A percentile compares a stretch with the other conserved stretches of the same genome.
These are phyloP conservation scores for Drosophila cyrtoloma DNA, from an alignment of 2,888 invertebrate species.

Conservation along the genomic window DNA sequence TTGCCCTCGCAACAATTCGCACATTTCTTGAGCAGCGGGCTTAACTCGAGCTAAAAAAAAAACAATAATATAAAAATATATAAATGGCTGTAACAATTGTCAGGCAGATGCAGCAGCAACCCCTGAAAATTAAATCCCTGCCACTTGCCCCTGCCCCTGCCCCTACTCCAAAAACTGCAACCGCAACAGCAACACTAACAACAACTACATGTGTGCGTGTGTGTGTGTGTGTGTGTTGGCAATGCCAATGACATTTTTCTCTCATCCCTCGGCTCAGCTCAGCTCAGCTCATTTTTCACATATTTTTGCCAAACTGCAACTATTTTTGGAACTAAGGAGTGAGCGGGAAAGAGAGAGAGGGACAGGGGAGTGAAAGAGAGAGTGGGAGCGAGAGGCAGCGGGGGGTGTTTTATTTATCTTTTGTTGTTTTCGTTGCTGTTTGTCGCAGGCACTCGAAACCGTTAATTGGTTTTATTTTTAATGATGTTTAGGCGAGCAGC, in stretches of 20 bases:
- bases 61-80: neutral
- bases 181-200: slow-evolving; percentile 63
- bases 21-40: slow-evolving; percentile 31
- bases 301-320: slow-evolving; percentile 74
- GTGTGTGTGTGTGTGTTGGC: slow-evolving; percentile 44
- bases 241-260: slow-evolving; percentile 71
- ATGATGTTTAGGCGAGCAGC: slow-evolving; percentile 70
- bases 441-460: slow-evolving; percentile 61
- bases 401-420: slow-evolving; percentile 15
- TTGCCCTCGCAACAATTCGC: slow-evolving; percentile 22
- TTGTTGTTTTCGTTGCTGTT: slow-evolving; percentile 29
- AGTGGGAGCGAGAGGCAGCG: neutral
- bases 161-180: slow-evolving; percentile 32
- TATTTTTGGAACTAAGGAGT: slow-evolving; percentile 62
- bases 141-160: slow-evolving; percentile 10
- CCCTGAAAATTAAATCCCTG: slow-evolving; percentile 22
- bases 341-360: neutral
- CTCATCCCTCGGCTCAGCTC: slow-evolving; percentile 27
- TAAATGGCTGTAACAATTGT: slow-evolving; percentile 41
- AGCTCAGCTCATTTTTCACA: slow-evolving; percentile 45
- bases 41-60: slow-evolving; percentile 34
- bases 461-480: slow-evolving; percentile 79
- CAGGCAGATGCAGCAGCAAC: slow-evolving; percentile 57
- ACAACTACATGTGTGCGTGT: slow-evolving; percentile 10
- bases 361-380: neutral